Conservation (phyloP, 2,113 vertebrate species). For the Azemiops feae region DNA sequence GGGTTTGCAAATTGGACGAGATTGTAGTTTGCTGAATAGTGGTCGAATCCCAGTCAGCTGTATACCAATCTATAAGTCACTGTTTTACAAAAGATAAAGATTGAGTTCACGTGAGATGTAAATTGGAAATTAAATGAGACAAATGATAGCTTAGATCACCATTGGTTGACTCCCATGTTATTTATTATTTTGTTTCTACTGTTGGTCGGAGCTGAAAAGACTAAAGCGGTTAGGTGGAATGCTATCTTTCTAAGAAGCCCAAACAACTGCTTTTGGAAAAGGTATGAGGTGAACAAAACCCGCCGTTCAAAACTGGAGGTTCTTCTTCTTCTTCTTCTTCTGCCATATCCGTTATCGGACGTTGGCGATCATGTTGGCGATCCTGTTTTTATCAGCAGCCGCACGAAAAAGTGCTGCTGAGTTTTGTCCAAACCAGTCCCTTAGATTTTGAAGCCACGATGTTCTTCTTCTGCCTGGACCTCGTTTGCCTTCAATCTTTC, state of each 20-base stretch:
- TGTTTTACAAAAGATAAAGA: not conserved
- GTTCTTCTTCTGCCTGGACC: no score
- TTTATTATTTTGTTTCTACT: no score
- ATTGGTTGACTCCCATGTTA: not conserved
- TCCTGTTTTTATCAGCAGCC: no score
- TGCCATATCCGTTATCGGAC: no score
- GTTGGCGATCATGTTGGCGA: no score
- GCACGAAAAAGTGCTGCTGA: no score
- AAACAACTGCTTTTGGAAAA: not conserved
- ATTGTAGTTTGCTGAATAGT: not conserved
- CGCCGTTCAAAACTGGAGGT: not conserved
- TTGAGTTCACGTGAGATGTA: not conserved
- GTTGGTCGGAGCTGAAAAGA: not conserved
- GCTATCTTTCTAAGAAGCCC: not conserved
- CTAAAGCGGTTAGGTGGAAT: not conserved
- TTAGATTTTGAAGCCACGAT: no score
- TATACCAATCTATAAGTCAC: not conserved
- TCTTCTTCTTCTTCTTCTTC: no score
- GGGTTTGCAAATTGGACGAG: not conserved
- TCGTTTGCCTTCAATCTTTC: no score
- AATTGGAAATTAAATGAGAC: not conserved
- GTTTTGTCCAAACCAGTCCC: no score
- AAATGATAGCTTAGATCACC: not conserved
- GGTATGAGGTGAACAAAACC: not conserved
- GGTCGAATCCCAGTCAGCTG: not conserved